Evolutionary conservation across 2,113 vertebrate species (phyloP), one percentile per base, ranked within the genome.

Genomic region (Xiphophorus hellerii): DNA sequence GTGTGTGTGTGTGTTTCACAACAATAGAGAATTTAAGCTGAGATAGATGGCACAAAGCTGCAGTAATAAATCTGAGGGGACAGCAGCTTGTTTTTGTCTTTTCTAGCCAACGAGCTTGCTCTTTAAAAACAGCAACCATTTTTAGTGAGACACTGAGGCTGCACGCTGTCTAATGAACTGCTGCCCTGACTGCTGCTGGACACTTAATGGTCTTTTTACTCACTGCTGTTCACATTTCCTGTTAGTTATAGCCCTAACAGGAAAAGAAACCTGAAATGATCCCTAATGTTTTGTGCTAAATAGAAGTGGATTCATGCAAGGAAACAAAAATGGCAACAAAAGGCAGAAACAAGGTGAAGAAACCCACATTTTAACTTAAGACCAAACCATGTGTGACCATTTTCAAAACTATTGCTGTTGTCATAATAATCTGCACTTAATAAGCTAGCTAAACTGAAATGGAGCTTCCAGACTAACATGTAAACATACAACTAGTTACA

Each of bases 21-120:
- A 84, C 74, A 88, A 74, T 83, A 63, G 73, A 86, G 72, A 85
- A 64, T 61, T 74, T 75, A 73, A 83, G 62, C 70, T 37, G n/a
- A 70, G 86, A 83, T 81, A 81, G 82, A 81, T 83, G 80, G 83
- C 73, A 85, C n/a, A 1, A 62, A 30, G 77, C 86, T 60, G 66
- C 69, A 74, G 79, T 84, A 86, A 90, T 88, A 73, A 74, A 77
- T 76, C 83, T 51, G 54, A 66, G 15, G 86, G 17, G 82, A 79
- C 58, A 73, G 81, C 75, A 70, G 84, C 78, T 69, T 72, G n/a
- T 76, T 31, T 76, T n/a, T 62, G 42, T 73, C 68, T 77, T 25
- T 72, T 68, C 30, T 61, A 39, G 33, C 78, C 79, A 87, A 79
- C 30, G 48, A 88, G 78, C 65, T 35, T 48, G 28, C 44, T 54